Conservation (phyloP, 2,113 vertebrate species). For the Xiphias gladius region DNA sequence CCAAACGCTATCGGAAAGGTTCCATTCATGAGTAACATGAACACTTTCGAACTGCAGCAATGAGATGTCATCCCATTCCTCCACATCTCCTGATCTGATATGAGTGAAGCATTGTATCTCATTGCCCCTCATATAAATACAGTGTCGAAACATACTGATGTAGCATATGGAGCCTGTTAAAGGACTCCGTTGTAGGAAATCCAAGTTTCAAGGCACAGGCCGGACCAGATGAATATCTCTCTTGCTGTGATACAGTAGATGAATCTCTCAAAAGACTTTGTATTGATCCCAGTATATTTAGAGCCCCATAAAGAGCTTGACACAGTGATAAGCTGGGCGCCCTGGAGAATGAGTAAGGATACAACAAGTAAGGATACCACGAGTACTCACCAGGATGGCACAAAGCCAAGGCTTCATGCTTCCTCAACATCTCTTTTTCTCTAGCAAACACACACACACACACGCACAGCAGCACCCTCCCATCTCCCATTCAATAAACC, state of each 20-base stretch:
- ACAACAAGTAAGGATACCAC: conserved; percentile 56
- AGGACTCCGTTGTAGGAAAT: conserved; percentile 34
- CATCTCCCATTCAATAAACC: conserved; percentile 81
- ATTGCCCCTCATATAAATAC: background rate
- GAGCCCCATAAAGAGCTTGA: conserved; percentile 82
- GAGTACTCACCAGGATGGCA: conserved; percentile 61
- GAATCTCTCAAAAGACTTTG: conserved; percentile 66
- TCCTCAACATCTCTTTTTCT: conserved; percentile 58
- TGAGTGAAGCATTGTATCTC: background rate
- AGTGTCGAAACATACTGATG: conserved; percentile 17
- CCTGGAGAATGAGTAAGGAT: conserved; percentile 68
- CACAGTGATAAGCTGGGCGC: conserved; percentile 74
- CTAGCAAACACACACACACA: conserved; percentile 21
- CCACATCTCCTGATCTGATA: conserved; percentile 1
- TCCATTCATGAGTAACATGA: background rate
- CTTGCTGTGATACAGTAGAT: conserved; percentile 76
- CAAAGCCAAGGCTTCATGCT: conserved; percentile 57
- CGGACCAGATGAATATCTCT: conserved; percentile 65
- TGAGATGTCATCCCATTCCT: background rate
- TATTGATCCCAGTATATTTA: conserved; percentile 80
- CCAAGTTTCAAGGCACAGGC: conserved; percentile 13
- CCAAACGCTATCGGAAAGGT: background rate
- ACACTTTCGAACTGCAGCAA: background rate
- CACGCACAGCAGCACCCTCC: conserved; percentile 53
- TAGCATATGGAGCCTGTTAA: conserved; percentile 27